Evolutionary conservation across 2,113 vertebrate genomes (phyloP).

Genomic region (Talpa occidentalis): DNA sequence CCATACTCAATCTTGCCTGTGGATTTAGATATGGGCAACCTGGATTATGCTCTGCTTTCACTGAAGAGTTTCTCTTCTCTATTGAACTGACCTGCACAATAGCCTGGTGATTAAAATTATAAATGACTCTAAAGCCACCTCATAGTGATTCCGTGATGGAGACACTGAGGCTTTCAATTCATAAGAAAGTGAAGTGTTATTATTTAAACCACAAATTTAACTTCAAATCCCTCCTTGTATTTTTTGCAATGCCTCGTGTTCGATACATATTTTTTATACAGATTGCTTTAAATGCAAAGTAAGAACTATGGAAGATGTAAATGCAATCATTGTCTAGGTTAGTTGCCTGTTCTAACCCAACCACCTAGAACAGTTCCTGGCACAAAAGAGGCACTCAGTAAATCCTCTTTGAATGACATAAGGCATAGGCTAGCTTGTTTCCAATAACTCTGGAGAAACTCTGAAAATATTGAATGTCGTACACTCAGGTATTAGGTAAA

Average conservation of each 20-base stretch:
- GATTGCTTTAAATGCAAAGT: neutral
- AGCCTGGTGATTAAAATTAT: conserved; percentile 32
- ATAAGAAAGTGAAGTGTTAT: conserved; percentile 44
- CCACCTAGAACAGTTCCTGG: neutral
- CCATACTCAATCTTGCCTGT: neutral
- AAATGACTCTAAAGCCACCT: neutral
- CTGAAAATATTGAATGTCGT: conserved; percentile 38
- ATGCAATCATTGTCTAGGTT: neutral
- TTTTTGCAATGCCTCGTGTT: neutral
- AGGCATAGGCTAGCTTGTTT: neutral
- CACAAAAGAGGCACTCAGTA: neutral
- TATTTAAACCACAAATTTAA: conserved; percentile 23
- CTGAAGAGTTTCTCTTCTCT: conserved; percentile 3
- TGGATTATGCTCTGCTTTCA: neutral
- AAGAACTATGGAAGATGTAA: conserved; percentile 5
- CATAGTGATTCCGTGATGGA: neutral
- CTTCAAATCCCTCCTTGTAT: conserved; percentile 8
- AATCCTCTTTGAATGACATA: neutral
- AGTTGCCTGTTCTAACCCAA: neutral
- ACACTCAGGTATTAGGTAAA: conserved; percentile 87
- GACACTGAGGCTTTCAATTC: neutral
- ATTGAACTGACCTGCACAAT: neutral
- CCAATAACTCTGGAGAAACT: neutral
- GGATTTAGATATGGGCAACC: neutral
- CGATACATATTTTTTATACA: neutral